These are phyloP conservation scores for Graptemys geographica DNA, from an alignment of 2,797 vertebrate genomes.

Conservation along the genomic window DNA sequence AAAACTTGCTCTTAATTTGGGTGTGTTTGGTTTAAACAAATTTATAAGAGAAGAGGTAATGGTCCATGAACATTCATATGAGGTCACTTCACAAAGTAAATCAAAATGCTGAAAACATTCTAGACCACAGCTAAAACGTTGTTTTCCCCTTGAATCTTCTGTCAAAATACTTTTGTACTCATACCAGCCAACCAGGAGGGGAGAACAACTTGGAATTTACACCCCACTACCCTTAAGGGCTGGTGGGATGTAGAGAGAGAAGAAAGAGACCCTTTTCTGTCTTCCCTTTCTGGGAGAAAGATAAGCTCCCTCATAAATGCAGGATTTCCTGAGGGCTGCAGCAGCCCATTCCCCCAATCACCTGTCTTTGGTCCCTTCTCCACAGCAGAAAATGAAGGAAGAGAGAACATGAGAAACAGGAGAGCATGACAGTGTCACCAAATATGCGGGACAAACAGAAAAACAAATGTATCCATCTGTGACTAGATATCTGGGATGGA, in stretches of 20 bases:
- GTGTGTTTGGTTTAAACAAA: background rate
- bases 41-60: background rate
- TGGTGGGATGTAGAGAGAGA: background rate
- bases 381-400: background rate
- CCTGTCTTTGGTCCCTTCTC: background rate
- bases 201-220: background rate
- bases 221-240: background rate
- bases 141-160: background rate
- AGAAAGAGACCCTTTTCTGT: background rate
- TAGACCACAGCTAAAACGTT: background rate
- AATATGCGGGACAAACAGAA: background rate
- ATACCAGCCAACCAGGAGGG: background rate
- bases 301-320: background rate
- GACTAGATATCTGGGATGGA: too few relatives aligned
- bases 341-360: fast-evolving
- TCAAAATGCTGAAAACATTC: background rate
- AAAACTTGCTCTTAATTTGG: background rate
- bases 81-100: background rate
- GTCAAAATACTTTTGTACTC: background rate
- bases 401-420: background rate
- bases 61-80: background rate
- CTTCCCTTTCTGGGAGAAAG: background rate
- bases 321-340: background rate
- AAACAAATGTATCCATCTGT: background rate
- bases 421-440: background rate